These are phyloP conservation scores for Callipepla californica DNA, from an alignment of 2,113 vertebrate genomes.

Conservation along the genomic window DNA sequence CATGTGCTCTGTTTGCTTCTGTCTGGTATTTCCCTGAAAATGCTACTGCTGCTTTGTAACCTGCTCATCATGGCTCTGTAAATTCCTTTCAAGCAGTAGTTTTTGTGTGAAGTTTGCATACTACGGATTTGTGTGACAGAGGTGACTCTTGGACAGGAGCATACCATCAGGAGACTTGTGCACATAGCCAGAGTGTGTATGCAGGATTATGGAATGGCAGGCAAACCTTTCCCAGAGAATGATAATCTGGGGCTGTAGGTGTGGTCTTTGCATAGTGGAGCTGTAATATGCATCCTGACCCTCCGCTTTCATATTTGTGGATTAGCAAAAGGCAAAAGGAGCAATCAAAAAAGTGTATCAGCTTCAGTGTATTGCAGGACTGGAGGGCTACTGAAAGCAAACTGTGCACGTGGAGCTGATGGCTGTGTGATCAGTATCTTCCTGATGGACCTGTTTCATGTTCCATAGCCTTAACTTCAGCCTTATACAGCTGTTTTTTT, in stretches of 20 bases:
- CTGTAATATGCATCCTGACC: not conserved
- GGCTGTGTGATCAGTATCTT: not conserved
- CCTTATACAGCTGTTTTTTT: not conserved
- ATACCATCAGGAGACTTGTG: not conserved
- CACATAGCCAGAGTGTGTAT: not conserved
- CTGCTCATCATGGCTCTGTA: not conserved
- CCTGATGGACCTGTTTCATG: not conserved
- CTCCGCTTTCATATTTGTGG: not conserved
- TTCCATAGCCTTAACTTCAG: not conserved
- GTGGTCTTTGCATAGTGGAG: not conserved
- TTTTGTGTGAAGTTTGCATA: not conserved
- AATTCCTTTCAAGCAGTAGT: slow-evolving; percentile 1
- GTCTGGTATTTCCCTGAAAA: slow-evolving; percentile 2
- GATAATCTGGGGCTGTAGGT: not conserved
- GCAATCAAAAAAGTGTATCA: not conserved
- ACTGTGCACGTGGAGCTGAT: not conserved
- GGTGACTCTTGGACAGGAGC: not conserved
- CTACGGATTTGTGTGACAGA: not conserved
- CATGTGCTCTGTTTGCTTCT: slow-evolving; percentile 14
- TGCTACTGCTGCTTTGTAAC: not conserved
- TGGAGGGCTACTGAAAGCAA: not conserved
- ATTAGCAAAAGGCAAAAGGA: not conserved
- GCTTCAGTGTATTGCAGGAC: not conserved
- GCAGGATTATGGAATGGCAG: not conserved
- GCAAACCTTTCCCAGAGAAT: not conserved